Conservation (phyloP, 2,797 vertebrate genomes). For the Poeciliopsis infans region DNA sequence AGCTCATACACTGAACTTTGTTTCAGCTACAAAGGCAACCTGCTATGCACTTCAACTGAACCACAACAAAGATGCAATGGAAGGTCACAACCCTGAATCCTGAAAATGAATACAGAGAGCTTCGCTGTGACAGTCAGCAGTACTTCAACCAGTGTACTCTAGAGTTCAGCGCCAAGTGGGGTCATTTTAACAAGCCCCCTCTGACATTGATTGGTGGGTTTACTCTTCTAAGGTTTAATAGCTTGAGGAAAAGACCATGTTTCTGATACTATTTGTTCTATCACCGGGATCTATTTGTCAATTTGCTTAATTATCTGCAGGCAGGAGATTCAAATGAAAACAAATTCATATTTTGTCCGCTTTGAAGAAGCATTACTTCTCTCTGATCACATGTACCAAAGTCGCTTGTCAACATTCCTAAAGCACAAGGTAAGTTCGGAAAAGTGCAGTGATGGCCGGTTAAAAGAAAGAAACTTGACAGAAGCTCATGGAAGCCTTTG, state of each 20-base stretch:
- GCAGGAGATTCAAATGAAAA: conserved; percentile 40
- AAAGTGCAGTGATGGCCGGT: conserved; percentile 34
- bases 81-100: conserved; percentile 67
- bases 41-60: conserved; percentile 79
- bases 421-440: conserved; percentile 54
- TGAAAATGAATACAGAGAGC: conserved; percentile 72
- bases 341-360: conserved; percentile 51
- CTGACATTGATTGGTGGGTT: conserved; percentile 51
- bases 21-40: conserved; percentile 80
- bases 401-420: conserved; percentile 71
- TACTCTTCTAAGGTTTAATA: conserved; percentile 36
- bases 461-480: conserved; percentile 19
- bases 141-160: conserved; percentile 63
- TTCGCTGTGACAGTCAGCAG: conserved; percentile 72
- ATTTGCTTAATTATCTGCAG: conserved; percentile 16
- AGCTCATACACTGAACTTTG: conserved; percentile 76
- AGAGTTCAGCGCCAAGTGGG: conserved; percentile 56
- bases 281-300: conserved; percentile 1
- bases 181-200: conserved; percentile 69
- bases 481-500: conserved; percentile 32
- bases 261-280: conserved; percentile 20
- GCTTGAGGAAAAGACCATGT: conserved; percentile 27
- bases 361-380: conserved; percentile 43
- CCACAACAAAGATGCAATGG: conserved; percentile 78
- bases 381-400: conserved; percentile 52